Percentiles rank a stretch among this genome's conserved stretches.
phyloP scores from a whole-genome alignment of 2,888 invertebrate species.

The Drosophila tripunctata region DNA sequence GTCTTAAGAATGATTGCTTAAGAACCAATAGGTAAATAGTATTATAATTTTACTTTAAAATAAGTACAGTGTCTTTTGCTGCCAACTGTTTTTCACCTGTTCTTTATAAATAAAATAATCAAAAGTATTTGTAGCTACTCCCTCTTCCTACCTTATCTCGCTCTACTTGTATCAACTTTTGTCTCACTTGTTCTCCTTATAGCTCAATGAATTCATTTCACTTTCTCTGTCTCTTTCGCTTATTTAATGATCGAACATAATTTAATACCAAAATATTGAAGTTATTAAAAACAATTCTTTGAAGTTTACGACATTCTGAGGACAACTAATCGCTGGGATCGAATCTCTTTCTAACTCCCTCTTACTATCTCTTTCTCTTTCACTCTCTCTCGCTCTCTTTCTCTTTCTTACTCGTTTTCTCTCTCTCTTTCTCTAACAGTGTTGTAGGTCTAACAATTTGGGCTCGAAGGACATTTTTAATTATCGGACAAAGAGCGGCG shows the following conservation, averaged over 20 bases:
- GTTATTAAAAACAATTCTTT: not conserved
- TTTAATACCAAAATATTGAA: not conserved
- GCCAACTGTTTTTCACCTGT: too few species aligned
- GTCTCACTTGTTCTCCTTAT: too few species aligned
- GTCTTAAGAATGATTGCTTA: too few species aligned
- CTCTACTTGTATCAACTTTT: too few species aligned
- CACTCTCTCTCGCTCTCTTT: not conserved
- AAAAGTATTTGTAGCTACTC: too few species aligned
- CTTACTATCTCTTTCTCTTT: not conserved
- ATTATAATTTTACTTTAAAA: too few species aligned
- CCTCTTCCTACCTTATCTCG: too few species aligned
- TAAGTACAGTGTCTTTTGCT: too few species aligned
- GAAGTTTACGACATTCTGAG: not conserved
- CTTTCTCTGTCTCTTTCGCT: not conserved
- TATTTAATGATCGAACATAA: not conserved
- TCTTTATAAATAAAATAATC: too few species aligned
- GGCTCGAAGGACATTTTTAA: constrained; percentile 71
- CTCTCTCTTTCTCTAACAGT: not conserved
- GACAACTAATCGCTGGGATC: not conserved
- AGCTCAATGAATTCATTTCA: too few species aligned
- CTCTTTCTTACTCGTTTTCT: too few species aligned
- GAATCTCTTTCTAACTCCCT: not conserved
- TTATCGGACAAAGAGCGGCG: constrained; percentile 64
- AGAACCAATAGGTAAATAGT: too few species aligned
- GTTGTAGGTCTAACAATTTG: constrained; percentile 5